phyloP scores from a whole-genome alignment of 2,113 vertebrate genomes.

The Platichthys stellatus region DNA sequence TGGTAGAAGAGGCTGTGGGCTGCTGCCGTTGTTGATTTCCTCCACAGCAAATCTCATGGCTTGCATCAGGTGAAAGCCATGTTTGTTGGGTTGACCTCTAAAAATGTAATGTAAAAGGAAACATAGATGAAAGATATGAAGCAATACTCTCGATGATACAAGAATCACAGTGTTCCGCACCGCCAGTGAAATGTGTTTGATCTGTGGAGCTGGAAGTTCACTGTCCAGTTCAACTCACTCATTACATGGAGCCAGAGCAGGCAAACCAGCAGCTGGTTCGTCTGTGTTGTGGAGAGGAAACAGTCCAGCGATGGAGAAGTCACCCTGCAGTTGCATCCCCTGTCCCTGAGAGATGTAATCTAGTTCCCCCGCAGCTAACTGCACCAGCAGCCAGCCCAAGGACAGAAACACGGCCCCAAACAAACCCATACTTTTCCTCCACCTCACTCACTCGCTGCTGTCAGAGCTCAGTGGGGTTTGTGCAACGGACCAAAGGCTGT shows the following conservation, averaged over 20 bases:
- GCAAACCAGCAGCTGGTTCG: conserved; percentile 7
- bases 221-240: conserved; percentile 59
- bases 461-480: conserved; percentile 2
- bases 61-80: conserved; percentile 84
- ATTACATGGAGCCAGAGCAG: conserved; percentile 71
- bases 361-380: conserved; percentile 39
- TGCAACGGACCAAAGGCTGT: not conserved
- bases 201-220: not conserved
- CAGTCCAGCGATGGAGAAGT: conserved; percentile 84
- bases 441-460: conserved; percentile 6
- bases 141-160: not conserved
- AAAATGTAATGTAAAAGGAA: not conserved
- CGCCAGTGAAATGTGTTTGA: not conserved
- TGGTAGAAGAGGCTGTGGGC: conserved; percentile 76
- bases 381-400: conserved; percentile 31
- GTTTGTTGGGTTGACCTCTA: conserved; percentile 78
- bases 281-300: conserved; percentile 82
- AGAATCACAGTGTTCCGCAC: not conserved
- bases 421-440: conserved; percentile 24
- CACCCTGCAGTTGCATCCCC: conserved; percentile 77
- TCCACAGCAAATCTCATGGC: conserved; percentile 87
- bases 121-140: not conserved
- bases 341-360: conserved; percentile 43
- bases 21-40: conserved; percentile 84
- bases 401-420: conserved; percentile 17